phyloP scores from a whole-genome alignment of 2,113 vertebrate species.

The Vireo altiloquus region DNA sequence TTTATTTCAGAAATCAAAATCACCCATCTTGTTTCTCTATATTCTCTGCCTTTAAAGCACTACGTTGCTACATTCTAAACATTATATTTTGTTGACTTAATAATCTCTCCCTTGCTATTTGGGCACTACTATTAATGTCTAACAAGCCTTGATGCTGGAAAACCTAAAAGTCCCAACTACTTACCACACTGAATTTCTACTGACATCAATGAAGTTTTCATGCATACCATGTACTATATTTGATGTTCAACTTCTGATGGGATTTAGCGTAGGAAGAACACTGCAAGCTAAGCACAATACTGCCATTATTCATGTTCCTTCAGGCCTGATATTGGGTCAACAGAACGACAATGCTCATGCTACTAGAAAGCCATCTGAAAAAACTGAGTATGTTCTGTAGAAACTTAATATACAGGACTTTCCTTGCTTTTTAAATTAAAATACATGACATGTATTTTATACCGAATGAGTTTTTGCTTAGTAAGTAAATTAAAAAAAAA shows the following conservation, averaged over 20 bases:
- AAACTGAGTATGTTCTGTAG: neutral
- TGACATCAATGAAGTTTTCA: neutral
- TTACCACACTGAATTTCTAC: neutral
- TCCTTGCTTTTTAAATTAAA: neutral
- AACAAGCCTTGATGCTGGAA: neutral
- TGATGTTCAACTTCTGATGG: neutral
- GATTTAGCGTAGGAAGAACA: neutral
- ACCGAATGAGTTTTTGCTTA: neutral
- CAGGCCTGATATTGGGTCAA: constrained; percentile 57
- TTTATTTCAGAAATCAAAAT: neutral
- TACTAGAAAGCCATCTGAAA: neutral
- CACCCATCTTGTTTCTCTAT: neutral
- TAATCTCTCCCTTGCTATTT: neutral
- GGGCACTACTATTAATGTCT: neutral
- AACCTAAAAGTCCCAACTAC: neutral
- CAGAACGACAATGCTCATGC: neutral
- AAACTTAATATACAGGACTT: neutral
- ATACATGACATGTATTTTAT: neutral
- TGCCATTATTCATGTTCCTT: constrained; percentile 44
- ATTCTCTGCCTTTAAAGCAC: neutral
- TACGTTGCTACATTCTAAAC: neutral
- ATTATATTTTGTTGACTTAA: neutral
- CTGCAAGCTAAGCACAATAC: constrained; percentile 39
- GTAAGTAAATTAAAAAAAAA: neutral
- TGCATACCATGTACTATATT: neutral